A percentile compares a stretch with the other conserved stretches of the same genome.
phyloP scores from a whole-genome alignment of 35 echinoderm and acorn worm genomes.

The Heliocidaris tuberculata region DNA sequence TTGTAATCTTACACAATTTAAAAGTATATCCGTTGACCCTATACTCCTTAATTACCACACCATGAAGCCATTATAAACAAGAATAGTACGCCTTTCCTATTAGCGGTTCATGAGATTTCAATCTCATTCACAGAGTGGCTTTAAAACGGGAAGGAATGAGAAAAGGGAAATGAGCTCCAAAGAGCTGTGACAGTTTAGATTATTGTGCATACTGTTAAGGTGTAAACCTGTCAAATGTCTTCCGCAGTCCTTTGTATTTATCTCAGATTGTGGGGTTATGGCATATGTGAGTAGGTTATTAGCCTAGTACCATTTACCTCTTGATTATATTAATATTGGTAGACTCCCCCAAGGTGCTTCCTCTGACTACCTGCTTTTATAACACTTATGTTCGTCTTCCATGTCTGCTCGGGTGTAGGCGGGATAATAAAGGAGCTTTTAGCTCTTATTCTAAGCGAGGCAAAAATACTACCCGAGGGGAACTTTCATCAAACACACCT shows the following conservation, averaged over 20 bases:
- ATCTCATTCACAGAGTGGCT: not conserved
- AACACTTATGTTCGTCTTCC: not conserved
- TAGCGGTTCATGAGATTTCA: not conserved
- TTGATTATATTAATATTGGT: conserved; percentile 19
- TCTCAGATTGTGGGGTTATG: not conserved
- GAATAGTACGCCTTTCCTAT: not conserved
- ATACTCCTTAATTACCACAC: not conserved
- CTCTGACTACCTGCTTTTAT: not conserved
- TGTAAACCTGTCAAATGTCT: conserved; percentile 3
- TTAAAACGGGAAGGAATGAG: not conserved
- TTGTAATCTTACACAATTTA: not conserved
- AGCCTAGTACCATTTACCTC: not conserved
- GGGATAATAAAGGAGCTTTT: conserved; percentile 10
- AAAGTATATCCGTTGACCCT: not conserved
- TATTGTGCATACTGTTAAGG: conserved; percentile 17
- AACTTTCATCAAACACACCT: not conserved
- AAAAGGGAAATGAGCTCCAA: not conserved
- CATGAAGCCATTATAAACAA: not conserved
- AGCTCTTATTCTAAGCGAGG: not conserved
- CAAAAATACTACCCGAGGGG: not conserved
- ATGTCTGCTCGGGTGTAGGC: not conserved
- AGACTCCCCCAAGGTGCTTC: not conserved
- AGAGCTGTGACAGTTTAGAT: not conserved
- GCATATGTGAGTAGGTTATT: conserved; percentile 10
- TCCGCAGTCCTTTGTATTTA: not conserved